Base-by-base conservation (phyloP, 2,797 vertebrate species). In the Tangara arthus region DNA sequence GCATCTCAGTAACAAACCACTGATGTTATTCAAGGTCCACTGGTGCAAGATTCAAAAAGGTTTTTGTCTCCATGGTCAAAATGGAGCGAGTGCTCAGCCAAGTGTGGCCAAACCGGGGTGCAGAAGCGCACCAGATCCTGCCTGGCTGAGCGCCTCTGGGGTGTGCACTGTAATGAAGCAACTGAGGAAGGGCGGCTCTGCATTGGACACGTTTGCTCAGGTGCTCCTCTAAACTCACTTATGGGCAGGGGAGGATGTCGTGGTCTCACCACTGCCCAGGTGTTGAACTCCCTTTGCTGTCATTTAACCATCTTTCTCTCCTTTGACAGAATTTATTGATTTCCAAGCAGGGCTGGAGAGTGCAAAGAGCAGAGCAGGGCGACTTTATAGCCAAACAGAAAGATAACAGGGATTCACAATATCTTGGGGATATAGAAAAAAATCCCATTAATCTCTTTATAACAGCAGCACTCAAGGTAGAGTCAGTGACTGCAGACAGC, bases 1-100 rank as follows among this genome's bases (percentile, higher is more conserved):
- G 57, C 46, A 0, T 64, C 64, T 73, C 75, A 70, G 57, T 97
- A 96, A 96, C 60, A 39, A 60, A 28, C 12, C 37, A 2, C 65
- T 79, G 53, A 63, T 93, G 80, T 93, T 63, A 87, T 96, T 95
- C 50, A 84, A 98, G 97, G 96, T 69, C 97, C 97, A 7, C 90
- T 95, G 64, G 88, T 68, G 64, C 88, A 90, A 94, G 97, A 97
- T 47, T 77, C 96, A 42, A 97, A 98, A 66, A 97, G 68, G 46
- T 94, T 95, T 64, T 99, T 99, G 99, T 98, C 98, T 66, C 97
- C 93, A 0, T 99, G 99, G 99, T 98, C 99, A 47, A 97, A 98
- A 82, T 99, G 99, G 99, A 98, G 98, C 2, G 96, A 97, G 50
- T 99, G 99, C 76, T 98, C 98, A 15, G 99, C 98, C 19, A 95